A percentile compares a stretch with the other conserved stretches of the same genome.
These are phyloP conservation scores for Gorsachius goisagi DNA, from an alignment of 2,113 vertebrate genomes.

Conservation along the genomic window DNA sequence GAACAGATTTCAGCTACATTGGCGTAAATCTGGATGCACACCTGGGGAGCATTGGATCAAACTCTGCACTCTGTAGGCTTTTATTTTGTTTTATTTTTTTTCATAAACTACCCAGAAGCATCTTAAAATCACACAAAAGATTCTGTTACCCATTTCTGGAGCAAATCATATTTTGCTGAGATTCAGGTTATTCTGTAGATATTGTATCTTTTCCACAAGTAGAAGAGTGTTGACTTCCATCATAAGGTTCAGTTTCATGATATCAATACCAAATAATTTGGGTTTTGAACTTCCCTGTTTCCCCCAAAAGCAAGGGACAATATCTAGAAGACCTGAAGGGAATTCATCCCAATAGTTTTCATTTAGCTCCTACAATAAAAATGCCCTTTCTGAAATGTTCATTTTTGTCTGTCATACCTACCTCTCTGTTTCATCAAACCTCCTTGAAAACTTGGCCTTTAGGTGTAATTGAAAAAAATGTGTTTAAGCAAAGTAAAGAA, in stretches of 20 bases:
- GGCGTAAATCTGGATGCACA: background rate
- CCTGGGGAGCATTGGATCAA: background rate
- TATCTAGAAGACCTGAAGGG: background rate
- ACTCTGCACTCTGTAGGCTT: background rate
- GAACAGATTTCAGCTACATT: background rate
- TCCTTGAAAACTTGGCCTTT: background rate
- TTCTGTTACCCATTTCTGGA: background rate
- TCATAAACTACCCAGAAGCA: background rate
- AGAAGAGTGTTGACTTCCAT: background rate
- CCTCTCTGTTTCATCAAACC: background rate
- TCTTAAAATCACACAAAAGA: background rate
- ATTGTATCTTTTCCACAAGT: background rate
- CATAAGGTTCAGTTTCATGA: background rate
- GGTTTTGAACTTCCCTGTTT: background rate
- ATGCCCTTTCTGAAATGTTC: background rate
- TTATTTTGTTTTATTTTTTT: background rate
- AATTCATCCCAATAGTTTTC: background rate
- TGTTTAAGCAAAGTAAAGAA: background rate
- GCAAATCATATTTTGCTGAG: background rate
- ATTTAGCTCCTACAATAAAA: background rate
- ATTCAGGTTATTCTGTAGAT: background rate
- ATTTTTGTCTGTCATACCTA: background rate
- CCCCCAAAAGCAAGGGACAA: background rate
- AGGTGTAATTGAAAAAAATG: background rate
- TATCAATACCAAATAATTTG: background rate